Conservation (phyloP, 2,888 invertebrate genomes). For the Vesta saturnalis region DNA sequence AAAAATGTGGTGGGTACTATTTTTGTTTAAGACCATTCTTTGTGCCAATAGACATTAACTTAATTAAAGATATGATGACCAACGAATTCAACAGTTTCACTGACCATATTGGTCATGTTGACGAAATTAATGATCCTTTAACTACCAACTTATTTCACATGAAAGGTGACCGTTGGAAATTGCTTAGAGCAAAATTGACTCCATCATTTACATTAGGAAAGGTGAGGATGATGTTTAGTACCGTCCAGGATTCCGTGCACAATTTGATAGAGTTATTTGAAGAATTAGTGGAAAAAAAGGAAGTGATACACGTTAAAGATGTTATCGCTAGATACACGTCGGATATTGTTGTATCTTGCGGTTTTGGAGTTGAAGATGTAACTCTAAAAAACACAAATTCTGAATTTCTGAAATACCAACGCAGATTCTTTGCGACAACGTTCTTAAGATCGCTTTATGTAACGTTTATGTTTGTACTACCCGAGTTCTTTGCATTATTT, state of each 20-base stretch:
- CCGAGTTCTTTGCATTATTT: conserved; percentile 27
- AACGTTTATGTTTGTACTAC: conserved; percentile 52
- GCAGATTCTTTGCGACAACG: conserved; percentile 30
- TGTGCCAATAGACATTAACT: no score
- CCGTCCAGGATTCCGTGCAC: conserved; percentile 61
- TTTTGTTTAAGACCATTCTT: no score
- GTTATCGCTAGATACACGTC: conserved; percentile 66
- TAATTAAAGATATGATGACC: no score
- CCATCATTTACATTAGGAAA: conserved; percentile 61
- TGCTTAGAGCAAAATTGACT: conserved; percentile 71
- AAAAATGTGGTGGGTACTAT: no score
- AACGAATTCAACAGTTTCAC: no score
- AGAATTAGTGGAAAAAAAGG: conserved; percentile 2
- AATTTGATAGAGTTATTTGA: conserved; percentile 15
- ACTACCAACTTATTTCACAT: conserved; percentile 67
- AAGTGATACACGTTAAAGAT: conserved; percentile 53
- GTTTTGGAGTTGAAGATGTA: conserved; percentile 69
- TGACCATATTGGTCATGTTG: no score
- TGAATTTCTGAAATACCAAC: conserved; percentile 54
- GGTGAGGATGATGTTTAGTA: conserved; percentile 69
- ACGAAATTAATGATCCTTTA: conserved; percentile 44
- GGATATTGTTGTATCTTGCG: conserved; percentile 68
- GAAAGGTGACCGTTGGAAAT: conserved; percentile 65
- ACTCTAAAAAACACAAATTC: conserved; percentile 66
- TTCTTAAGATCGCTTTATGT: not conserved